These are phyloP conservation scores for Plecotus auritus DNA, from an alignment of 2,113 vertebrate genomes.

Conservation along the genomic window DNA sequence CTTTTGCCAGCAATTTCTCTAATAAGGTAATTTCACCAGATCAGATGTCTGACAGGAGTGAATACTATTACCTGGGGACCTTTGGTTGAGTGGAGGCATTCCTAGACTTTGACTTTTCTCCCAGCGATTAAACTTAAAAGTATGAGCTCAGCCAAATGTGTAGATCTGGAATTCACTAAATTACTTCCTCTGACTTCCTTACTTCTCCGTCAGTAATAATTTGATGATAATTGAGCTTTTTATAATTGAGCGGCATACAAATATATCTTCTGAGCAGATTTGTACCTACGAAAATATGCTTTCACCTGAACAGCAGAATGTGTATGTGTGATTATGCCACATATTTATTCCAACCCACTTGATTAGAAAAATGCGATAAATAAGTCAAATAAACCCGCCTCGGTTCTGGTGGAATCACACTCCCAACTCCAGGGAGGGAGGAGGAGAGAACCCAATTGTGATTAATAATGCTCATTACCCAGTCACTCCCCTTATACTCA, in stretches of 20 bases:
- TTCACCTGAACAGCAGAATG: background rate
- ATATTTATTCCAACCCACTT: background rate
- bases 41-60: background rate
- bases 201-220: constrained; percentile 54
- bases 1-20: constrained; percentile 28
- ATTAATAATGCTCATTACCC: constrained; percentile 77
- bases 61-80: background rate
- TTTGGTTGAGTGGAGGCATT: constrained; percentile 27
- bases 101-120: constrained; percentile 30
- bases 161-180: constrained; percentile 68
- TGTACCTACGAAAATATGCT: background rate
- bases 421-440: background rate
- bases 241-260: constrained; percentile 19
- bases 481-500: constrained; percentile 51
- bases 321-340: background rate
- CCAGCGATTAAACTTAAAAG: constrained; percentile 43
- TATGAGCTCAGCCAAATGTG: constrained; percentile 66
- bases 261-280: background rate
- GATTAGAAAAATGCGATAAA: constrained; percentile 13
- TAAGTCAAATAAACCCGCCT: background rate
- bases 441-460: constrained; percentile 62
- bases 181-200: constrained; percentile 67
- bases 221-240: constrained; percentile 63
- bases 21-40: constrained; percentile 3
- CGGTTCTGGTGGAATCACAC: constrained; percentile 10